Evolutionary conservation across 2,113 vertebrate species (phyloP).

Genomic region (Gobius niger): DNA sequence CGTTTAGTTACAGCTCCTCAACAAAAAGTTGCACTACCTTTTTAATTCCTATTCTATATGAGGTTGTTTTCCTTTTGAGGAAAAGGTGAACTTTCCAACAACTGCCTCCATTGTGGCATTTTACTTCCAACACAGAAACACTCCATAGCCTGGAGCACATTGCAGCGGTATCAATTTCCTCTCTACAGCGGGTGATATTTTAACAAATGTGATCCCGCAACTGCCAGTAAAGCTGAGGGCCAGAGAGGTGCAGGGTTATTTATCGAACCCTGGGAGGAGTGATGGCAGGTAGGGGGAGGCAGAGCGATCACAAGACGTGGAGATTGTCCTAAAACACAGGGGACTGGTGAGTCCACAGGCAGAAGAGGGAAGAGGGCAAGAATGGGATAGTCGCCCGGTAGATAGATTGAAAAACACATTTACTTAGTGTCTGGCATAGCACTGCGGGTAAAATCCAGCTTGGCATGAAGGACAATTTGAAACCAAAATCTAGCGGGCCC

Average conservation of each 20-base stretch:
- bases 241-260: slow-evolving; percentile 79
- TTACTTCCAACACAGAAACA: slow-evolving; percentile 60
- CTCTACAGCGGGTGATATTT: slow-evolving; percentile 82
- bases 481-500: slow-evolving; percentile 74
- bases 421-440: slow-evolving; percentile 83
- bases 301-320: slow-evolving; percentile 61
- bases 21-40: not conserved
- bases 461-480: slow-evolving; percentile 89
- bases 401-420: slow-evolving; percentile 84
- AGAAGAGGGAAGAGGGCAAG: slow-evolving; percentile 40
- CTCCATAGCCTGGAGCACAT: slow-evolving; percentile 61
- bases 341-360: slow-evolving; percentile 64
- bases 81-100: slow-evolving; percentile 49
- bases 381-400: slow-evolving; percentile 54
- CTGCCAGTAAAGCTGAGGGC: slow-evolving; percentile 69
- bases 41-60: slow-evolving; percentile 6
- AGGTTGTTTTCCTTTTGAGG: slow-evolving; percentile 28
- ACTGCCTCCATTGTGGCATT: slow-evolving; percentile 62
- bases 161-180: slow-evolving; percentile 85
- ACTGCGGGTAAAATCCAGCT: slow-evolving; percentile 82
- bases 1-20: slow-evolving; percentile 24
- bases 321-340: slow-evolving; percentile 70
- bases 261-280: slow-evolving; percentile 81
- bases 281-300: slow-evolving; percentile 67
- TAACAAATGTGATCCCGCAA: slow-evolving; percentile 82